A percentile compares a stretch with the other conserved stretches of the same genome.
These are phyloP conservation scores for Anarrhichthys ocellatus DNA, from an alignment of 2,113 vertebrate genomes.

Conservation along the genomic window DNA sequence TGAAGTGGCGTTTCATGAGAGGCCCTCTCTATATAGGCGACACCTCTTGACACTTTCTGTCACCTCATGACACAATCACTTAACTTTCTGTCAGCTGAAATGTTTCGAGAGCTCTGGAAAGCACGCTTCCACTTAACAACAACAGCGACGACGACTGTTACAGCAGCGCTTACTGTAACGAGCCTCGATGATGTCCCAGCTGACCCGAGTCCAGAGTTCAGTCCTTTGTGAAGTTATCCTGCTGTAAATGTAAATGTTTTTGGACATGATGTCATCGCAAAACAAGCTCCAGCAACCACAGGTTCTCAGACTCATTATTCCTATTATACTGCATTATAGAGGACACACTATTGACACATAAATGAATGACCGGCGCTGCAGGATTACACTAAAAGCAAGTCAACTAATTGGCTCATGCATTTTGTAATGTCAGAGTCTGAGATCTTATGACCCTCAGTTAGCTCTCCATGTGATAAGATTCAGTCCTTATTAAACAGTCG, in stretches of 20 bases:
- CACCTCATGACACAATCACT: too few species aligned
- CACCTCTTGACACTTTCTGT: too few species aligned
- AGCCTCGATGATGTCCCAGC: constrained; percentile 8
- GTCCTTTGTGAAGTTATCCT: neutral
- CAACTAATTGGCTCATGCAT: neutral
- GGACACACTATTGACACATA: neutral
- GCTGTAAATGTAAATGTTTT: constrained; percentile 26
- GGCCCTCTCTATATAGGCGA: too few species aligned
- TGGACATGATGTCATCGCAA: constrained; percentile 13
- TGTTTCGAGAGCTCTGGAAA: neutral
- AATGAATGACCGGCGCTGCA: neutral
- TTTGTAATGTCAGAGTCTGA: neutral
- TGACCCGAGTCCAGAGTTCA: constrained; percentile 34
- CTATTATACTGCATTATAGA: neutral
- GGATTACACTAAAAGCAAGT: constrained; percentile 12
- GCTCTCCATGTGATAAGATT: neutral
- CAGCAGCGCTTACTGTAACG: neutral
- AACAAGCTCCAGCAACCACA: neutral
- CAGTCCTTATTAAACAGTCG: neutral
- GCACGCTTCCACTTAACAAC: neutral
- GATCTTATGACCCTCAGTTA: neutral
- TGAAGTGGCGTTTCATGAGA: too few species aligned
- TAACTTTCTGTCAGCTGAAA: neutral
- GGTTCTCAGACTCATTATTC: neutral
- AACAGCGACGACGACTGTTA: neutral